phyloP scores from a whole-genome alignment of 2,888 invertebrate species.

The Periphyllus acericola region DNA sequence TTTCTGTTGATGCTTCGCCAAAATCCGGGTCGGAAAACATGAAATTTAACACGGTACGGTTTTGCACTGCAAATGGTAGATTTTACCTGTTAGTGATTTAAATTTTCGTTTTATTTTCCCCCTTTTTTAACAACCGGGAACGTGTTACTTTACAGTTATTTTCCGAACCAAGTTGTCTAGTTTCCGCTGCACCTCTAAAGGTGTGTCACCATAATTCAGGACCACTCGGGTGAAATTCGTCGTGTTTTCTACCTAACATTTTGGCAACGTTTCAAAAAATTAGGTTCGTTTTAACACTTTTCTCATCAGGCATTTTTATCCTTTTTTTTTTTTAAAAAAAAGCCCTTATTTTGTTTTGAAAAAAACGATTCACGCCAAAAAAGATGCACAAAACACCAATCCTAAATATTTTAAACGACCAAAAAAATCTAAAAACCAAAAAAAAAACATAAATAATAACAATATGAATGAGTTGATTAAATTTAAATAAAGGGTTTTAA shows the following conservation, averaged over 20 bases:
- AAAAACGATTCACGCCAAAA: slow-evolving; percentile 26
- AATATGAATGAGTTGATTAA: not conserved
- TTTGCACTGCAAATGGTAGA: not conserved
- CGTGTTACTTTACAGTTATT: slow-evolving; percentile 31
- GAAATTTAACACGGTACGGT: slow-evolving; percentile 40
- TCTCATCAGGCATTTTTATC: slow-evolving; percentile 35
- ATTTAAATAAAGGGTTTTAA: not conserved
- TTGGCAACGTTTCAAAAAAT: slow-evolving; percentile 55
- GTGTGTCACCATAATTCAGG: slow-evolving; percentile 11
- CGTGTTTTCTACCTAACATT: slow-evolving; percentile 48
- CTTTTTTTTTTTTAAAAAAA: slow-evolving; percentile 15
- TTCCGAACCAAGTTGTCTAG: slow-evolving; percentile 4
- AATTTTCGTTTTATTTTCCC: slow-evolving; percentile 28
- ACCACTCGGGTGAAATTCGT: slow-evolving; percentile 43
- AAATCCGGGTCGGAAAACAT: slow-evolving; percentile 50
- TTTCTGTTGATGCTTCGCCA: slow-evolving; percentile 57
- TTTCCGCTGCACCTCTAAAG: not conserved
- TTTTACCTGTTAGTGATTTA: slow-evolving; percentile 36
- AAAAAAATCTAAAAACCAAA: slow-evolving; percentile 4
- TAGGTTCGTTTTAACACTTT: slow-evolving; percentile 57
- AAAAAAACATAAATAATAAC: not conserved
- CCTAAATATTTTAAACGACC: slow-evolving; percentile 36
- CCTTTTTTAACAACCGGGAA: not conserved
- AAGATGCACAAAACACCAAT: slow-evolving; percentile 3
- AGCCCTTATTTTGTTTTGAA: slow-evolving; percentile 4